Evolutionary conservation across 2,113 vertebrate species (phyloP).

Genomic region (cat (Felis catus)): F.catus_Fca126_mat1.0 CM031419.1:202870501-202871000

Average conservation of each 20-base stretch:
- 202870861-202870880: conserved; percentile 20
- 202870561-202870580: neutral
- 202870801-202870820: neutral
- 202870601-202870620: neutral
- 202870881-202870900: conserved; percentile 57
- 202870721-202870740: neutral
- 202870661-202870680: neutral
- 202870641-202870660: neutral
- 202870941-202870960: neutral
- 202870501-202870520: neutral
- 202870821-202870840: neutral
- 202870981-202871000: neutral
- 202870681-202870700: neutral
- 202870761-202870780: neutral
- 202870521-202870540: neutral
- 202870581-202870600: neutral
- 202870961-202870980: neutral
- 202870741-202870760: neutral
- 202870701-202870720: neutral
- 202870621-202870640: too few relatives aligned
- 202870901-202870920: neutral
- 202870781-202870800: neutral
- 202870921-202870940: neutral
- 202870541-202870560: neutral
- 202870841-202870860: conserved; percentile 79